Conservation (phyloP, 2,113 vertebrate species). For the Corythornis vintsioides region DNA sequence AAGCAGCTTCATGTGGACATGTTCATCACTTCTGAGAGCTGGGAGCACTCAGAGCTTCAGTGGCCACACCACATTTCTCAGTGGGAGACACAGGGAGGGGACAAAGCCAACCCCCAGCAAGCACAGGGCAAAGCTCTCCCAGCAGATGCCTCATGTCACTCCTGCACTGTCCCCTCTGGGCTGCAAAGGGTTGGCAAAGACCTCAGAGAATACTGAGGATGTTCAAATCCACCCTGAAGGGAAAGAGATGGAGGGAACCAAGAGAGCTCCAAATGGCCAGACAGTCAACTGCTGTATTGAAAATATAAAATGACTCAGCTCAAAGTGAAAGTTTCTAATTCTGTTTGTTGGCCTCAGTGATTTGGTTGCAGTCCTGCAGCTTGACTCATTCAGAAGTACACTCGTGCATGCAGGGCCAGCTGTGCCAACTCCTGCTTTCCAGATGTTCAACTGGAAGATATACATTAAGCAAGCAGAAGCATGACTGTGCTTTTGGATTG, state of each 20-base stretch:
- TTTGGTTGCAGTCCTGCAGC: slow-evolving; percentile 28
- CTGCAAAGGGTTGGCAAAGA: neutral
- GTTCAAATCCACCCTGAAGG: neutral
- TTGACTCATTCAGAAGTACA: slow-evolving; percentile 46
- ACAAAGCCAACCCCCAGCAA: neutral
- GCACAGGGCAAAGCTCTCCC: neutral
- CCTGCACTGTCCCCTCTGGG: neutral
- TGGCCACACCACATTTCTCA: neutral
- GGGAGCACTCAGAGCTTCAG: neutral
- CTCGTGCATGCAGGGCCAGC: neutral
- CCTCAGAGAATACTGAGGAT: neutral
- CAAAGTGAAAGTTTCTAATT: slow-evolving; percentile 43
- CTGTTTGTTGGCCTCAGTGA: slow-evolving; percentile 1
- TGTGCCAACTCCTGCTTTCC: slow-evolving; percentile 26
- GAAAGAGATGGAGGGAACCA: neutral
- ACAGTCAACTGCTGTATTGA: neutral
- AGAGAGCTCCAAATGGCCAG: neutral
- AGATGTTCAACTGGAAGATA: neutral
- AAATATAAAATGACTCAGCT: slow-evolving; percentile 49
- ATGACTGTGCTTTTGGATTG: neutral
- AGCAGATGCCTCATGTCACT: neutral
- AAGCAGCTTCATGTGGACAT: neutral
- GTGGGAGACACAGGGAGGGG: neutral
- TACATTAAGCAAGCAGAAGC: neutral
- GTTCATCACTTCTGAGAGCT: neutral